Base-by-base conservation (phyloP, 2,888 invertebrate genomes). In the Agonopterix alstromeriana region DNA sequence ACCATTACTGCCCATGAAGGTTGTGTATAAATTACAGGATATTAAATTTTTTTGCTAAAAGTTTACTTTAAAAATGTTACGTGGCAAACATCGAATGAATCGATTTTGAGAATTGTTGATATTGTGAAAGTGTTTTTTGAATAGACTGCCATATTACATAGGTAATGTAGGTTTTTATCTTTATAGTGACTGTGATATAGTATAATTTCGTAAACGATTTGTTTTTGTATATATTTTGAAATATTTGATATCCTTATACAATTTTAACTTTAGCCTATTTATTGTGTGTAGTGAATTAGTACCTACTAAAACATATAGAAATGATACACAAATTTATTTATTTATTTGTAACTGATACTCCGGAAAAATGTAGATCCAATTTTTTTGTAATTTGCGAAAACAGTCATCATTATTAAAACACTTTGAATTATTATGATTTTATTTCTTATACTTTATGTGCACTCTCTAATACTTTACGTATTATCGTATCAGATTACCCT, bases 171-270 rank as follows among this genome's bases (percentile, higher is more conserved):
- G 65, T 73, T 77, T 80, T 79, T 73, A 82, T 79, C 77, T 83
- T 74, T 86, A 71, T 87, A 88, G 87, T 76, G 77, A 84, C 87
- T 88, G 87, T 88, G 87, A 88, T 88, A 88, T 86, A 86, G 82
- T 80, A 82, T 86, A 83, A 85, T 85, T 86, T 83, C 70, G 65
- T 73, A 72, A 68, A 74, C 62, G 63, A 67, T 67, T 71, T 73
- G 77, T 65, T 80, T 79, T 72, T 82, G 84, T 85, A 84, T 58
- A 86, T 85, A 86, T 70, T 80, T 82, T 72, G 55, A 74, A 76
- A 80, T 75, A 64, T 87, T 87, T 87, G 85, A 86, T 88, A 88
- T 74, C 77, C 75, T 79, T 88, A 82, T 88, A 88, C 87, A 88
- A 83, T 82, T 87, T 85, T 83, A 82, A 55, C 67, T 67, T 27